Conservation (phyloP, 1,140 invertebrate species). For the Cyphomyrmex costatus region DNA sequence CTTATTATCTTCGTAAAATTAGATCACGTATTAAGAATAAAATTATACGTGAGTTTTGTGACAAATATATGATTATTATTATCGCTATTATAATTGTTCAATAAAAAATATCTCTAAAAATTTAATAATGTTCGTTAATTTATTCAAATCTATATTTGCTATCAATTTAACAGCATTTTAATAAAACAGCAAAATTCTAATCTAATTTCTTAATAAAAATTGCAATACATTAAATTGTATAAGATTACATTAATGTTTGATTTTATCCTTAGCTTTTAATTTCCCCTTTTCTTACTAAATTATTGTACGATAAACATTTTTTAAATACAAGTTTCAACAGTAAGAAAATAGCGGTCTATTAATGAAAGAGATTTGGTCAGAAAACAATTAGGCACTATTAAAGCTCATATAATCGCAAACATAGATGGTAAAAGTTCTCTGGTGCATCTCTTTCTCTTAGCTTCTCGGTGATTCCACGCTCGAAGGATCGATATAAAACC, state of each 20-base stretch:
- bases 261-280: background rate
- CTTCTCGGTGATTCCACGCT: constrained; percentile 18
- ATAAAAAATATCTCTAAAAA: constrained; percentile 7
- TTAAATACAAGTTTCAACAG: background rate
- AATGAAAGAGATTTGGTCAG: background rate
- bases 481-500: constrained; percentile 29
- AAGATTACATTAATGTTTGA: background rate
- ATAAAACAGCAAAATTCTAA: background rate
- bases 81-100: background rate
- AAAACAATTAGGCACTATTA: constrained; percentile 30
- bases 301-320: no score
- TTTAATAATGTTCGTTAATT: background rate
- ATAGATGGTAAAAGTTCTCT: background rate
- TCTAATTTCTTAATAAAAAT: background rate
- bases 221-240: background rate
- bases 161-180: background rate
- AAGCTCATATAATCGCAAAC: constrained; percentile 43
- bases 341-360: background rate
- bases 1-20: background rate
- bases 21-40: background rate
- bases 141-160: background rate
- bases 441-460: background rate
- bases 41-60: background rate
- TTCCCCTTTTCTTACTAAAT: background rate
- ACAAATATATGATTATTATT: background rate